Evolutionary conservation across 2,113 vertebrate species (phyloP).

Genomic region (Montifringilla adamsi): DNA sequence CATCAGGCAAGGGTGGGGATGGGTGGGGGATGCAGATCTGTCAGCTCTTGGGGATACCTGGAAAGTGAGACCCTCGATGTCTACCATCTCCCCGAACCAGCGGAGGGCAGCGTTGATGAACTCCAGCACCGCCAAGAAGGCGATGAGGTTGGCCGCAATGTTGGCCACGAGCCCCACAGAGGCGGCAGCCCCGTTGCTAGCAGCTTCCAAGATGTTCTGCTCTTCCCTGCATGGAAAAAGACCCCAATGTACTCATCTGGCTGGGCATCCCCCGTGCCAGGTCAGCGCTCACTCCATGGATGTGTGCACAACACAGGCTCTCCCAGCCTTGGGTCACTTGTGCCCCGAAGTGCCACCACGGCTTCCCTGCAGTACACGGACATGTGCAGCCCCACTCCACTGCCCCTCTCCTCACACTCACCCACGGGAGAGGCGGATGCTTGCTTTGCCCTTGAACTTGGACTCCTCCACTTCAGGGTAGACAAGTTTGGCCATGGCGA

Average conservation of each 20-base stretch:
- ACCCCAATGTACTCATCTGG: not conserved
- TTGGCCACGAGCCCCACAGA: slow-evolving; percentile 86
- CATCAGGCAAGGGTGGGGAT: fast-evolving
- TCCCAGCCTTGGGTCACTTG: not conserved
- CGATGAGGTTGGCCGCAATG: slow-evolving; percentile 89
- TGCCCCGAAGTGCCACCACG: fast-evolving
- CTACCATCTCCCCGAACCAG: slow-evolving; percentile 90
- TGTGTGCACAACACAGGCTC: not conserved
- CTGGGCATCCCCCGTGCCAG: not conserved
- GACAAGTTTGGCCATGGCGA: slow-evolving; percentile 89
- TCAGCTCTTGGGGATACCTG: slow-evolving; percentile 74
- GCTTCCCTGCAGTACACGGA: not conserved
- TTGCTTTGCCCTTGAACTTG: slow-evolving; percentile 73
- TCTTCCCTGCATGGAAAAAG: slow-evolving; percentile 76
- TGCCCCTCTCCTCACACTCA: slow-evolving; percentile 33
- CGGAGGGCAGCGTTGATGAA: slow-evolving; percentile 85
- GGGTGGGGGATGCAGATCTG: not conserved
- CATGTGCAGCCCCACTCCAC: fast-evolving
- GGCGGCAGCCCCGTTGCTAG: slow-evolving; percentile 82
- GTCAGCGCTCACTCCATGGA: not conserved
- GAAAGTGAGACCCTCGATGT: slow-evolving; percentile 82
- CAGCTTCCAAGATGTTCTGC: slow-evolving; percentile 89
- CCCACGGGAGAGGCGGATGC: slow-evolving; percentile 58
- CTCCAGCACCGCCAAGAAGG: slow-evolving; percentile 86
- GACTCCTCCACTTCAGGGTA: slow-evolving; percentile 90